phyloP scores from a whole-genome alignment of 2,113 vertebrate genomes.

The Triplophysa tibetana region DNA sequence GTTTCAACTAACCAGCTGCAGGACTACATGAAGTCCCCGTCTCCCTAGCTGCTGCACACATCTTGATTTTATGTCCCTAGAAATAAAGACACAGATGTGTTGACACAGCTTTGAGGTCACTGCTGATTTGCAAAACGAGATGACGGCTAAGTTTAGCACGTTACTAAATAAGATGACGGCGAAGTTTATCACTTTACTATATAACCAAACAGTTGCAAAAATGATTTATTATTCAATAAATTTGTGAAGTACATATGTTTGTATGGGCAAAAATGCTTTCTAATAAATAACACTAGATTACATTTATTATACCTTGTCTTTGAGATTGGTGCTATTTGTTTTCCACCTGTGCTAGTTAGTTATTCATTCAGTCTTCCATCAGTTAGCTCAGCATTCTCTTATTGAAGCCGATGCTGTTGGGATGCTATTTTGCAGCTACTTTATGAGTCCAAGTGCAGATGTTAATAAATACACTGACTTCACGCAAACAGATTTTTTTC shows the following conservation, averaged over 20 bases:
- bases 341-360: constrained; percentile 47
- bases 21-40: constrained; percentile 39
- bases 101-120: constrained; percentile 18
- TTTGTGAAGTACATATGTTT: not conserved
- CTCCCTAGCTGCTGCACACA: constrained; percentile 22
- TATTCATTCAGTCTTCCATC: constrained; percentile 56
- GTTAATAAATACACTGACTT: constrained; percentile 68
- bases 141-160: constrained; percentile 4
- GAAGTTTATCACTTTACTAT: no score
- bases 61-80: constrained; percentile 14
- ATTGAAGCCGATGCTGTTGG: constrained; percentile 69
- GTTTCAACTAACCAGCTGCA: constrained; percentile 51
- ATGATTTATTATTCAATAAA: not conserved
- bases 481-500: constrained; percentile 23
- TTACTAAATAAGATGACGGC: not conserved
- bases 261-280: not conserved
- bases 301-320: constrained; percentile 20
- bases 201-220: not conserved
- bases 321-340: constrained; percentile 38
- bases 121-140: constrained; percentile 20
- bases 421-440: constrained; percentile 65
- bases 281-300: not conserved
- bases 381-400: constrained; percentile 62
- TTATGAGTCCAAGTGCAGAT: constrained; percentile 66
- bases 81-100: constrained; percentile 33